Evolutionary conservation across 2,888 invertebrate species (phyloP).

Genomic region (Ceramica pisi): DNA sequence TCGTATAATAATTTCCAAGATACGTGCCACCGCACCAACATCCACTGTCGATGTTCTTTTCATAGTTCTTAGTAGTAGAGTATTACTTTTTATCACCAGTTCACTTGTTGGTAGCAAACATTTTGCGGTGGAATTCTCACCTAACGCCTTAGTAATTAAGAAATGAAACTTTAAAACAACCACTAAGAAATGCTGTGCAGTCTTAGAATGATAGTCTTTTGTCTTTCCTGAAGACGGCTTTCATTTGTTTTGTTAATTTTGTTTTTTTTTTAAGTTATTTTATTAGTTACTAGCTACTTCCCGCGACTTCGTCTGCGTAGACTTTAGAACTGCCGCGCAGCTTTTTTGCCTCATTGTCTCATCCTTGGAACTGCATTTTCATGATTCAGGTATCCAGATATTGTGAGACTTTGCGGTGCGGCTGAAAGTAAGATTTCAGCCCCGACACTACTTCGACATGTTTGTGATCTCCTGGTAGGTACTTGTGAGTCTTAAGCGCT

Average conservation of each 20-base stretch:
- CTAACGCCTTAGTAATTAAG: slow-evolving; percentile 52
- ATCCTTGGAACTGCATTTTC: too few relatives aligned
- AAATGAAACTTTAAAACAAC: slow-evolving; percentile 49
- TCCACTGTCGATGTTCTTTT: slow-evolving; percentile 9
- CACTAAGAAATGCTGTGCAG: slow-evolving; percentile 17
- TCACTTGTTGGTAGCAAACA: slow-evolving; percentile 38
- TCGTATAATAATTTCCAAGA: slow-evolving; percentile 2
- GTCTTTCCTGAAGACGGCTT: slow-evolving; percentile 6
- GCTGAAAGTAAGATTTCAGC: too few relatives aligned
- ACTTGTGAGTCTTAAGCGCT: too few relatives aligned
- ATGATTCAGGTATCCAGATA: too few relatives aligned
- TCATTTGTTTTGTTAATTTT: slow-evolving; percentile 16
- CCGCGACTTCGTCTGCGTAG: too few relatives aligned
- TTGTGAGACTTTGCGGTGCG: too few relatives aligned
- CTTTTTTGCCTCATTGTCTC: too few relatives aligned
- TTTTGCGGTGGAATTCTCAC: slow-evolving; percentile 23
- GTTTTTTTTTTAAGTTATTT: background rate
- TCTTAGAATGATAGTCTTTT: slow-evolving; percentile 29
- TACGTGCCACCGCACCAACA: slow-evolving; percentile 11
- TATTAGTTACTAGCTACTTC: too few relatives aligned
- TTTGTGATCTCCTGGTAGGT: too few relatives aligned
- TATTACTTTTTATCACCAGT: slow-evolving; percentile 42
- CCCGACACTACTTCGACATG: too few relatives aligned
- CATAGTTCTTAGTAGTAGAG: slow-evolving; percentile 1
- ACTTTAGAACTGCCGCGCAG: too few relatives aligned